phyloP scores from a whole-genome alignment of 2,888 invertebrate genomes.

The Drosophila meridiana region DNA sequence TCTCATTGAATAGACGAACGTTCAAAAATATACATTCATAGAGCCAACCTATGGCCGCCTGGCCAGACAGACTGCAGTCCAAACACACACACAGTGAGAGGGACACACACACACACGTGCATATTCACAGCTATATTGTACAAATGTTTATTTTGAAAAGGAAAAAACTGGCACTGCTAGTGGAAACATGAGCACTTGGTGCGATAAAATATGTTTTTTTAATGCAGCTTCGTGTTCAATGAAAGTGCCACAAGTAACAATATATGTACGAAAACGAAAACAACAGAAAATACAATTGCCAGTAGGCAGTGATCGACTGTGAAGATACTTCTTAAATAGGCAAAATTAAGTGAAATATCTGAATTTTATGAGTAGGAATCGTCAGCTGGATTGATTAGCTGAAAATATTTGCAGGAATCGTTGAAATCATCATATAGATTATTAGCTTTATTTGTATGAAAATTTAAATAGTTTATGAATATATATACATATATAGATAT shows the following conservation, averaged over 20 bases:
- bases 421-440: too few species aligned
- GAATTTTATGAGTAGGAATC: too few species aligned
- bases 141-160: constrained; percentile 52
- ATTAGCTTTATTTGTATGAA: background rate
- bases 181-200: constrained; percentile 35
- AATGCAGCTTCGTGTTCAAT: constrained; percentile 69
- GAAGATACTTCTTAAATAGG: background rate
- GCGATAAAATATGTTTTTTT: constrained; percentile 74
- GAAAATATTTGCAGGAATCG: too few species aligned
- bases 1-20: constrained; percentile 63
- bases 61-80: constrained; percentile 38
- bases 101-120: background rate
- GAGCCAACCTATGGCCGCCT: constrained; percentile 19
- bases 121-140: constrained; percentile 11
- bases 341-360: too few species aligned
- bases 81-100: constrained; percentile 1
- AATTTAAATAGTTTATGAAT: background rate
- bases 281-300: background rate
- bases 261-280: constrained; percentile 15
- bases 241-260: constrained; percentile 60
- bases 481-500: too few species aligned
- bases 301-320: background rate
- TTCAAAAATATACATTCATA: constrained; percentile 51
- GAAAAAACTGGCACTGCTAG: constrained; percentile 28
- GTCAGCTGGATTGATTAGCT: background rate